Base-by-base conservation (phyloP, 1,140 invertebrate genomes). In the Sitophilus oryzae region DNA sequence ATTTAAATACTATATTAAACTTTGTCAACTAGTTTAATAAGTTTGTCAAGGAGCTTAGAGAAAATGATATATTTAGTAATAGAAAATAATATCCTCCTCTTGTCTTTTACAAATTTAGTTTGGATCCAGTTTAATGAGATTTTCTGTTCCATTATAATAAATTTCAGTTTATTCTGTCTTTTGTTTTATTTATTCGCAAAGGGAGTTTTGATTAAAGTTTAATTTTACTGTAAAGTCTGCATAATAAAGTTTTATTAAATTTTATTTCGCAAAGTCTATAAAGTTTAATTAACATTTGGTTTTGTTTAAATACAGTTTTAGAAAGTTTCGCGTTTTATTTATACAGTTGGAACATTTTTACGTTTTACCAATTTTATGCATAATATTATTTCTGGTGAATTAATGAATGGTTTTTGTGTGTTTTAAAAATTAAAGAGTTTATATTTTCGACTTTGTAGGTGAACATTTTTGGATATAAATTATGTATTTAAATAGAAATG, bases 61-160 rank as follows among this genome's bases (percentile, higher is more conserved):
- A 50, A 50, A 50, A 50, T 50, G 47, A 50, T 50, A 50, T 50
- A 50, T 50, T 50, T 50, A 50, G 47, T 41, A 50, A 36, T 50
- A 50, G 47, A 50, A 50, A 50, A 50, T 50, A 50, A 50, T 50
- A 50, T 50, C 47, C 47, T 50, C 30, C 21, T 50, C 36, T 40
- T 50, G 47, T 50, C 47, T 50, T 22, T 50, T 41, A 50, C 19
- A 50, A 50, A 37, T 50, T 50, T 50, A 50, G 47, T 50, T 50
- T 50, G 47, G 22, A 50, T 50, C 47, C 47, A 50, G 19, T 50
- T 50, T 50, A 50, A 50, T 50, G 35, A 50, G 47, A 36, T 50
- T 36, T 50, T 25, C 38, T 38, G 20, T 50, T 37, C 22, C 36
- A 21, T 36, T 37, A 18, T 50, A 50, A 50, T 50, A 50, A 50